Evolutionary conservation across 2,888 invertebrate species (phyloP).

Genomic region (Carpatolechia fugitivella): DNA sequence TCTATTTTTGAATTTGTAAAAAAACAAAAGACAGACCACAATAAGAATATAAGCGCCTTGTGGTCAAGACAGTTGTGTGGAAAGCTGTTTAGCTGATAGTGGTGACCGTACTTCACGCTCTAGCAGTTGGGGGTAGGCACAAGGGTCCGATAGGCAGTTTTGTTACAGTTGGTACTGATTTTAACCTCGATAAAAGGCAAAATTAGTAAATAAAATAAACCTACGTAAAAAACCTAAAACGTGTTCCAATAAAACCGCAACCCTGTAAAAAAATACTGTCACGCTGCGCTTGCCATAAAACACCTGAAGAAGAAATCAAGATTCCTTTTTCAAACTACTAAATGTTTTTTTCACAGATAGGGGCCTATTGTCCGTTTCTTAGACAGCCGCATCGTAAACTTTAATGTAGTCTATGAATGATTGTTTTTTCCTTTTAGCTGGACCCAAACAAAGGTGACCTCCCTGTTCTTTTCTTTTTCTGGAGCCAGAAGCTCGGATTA

Average conservation of each 20-base stretch:
- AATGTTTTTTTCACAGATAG: constrained; percentile 26
- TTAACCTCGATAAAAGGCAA: neutral
- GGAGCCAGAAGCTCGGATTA: neutral
- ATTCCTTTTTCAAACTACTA: neutral
- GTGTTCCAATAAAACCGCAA: no score
- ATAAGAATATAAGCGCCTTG: neutral
- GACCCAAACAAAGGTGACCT: constrained; percentile 6
- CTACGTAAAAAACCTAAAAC: neutral
- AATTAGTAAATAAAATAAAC: neutral
- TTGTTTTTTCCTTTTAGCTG: constrained; percentile 14
- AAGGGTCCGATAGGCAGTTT: neutral
- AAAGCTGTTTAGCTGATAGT: neutral
- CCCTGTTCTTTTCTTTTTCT: constrained; percentile 20
- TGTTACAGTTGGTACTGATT: neutral
- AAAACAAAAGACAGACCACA: no score
- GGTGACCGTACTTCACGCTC: neutral
- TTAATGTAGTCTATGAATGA: constrained; percentile 34
- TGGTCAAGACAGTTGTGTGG: neutral
- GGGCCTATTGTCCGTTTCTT: constrained; percentile 43
- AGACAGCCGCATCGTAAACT: constrained; percentile 39
- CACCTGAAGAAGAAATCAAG: neutral
- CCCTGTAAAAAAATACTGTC: neutral
- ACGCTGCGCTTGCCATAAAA: neutral
- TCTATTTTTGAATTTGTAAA: no score
- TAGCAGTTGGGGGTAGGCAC: neutral